phyloP scores from a whole-genome alignment of 2,113 vertebrate species.

The Arizona elegans region DNA sequence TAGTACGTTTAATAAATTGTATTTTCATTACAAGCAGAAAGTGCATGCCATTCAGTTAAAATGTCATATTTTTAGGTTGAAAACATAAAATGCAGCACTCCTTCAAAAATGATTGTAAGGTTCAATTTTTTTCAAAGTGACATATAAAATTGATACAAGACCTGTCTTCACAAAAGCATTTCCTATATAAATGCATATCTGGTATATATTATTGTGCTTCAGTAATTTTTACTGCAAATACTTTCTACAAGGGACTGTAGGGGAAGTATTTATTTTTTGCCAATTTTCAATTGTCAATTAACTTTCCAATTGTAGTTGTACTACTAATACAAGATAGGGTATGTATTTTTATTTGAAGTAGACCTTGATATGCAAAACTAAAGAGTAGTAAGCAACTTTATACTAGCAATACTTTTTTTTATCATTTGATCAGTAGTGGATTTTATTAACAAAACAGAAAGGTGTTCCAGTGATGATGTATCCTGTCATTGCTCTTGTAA shows the following conservation, averaged over 20 bases:
- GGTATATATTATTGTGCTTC: not conserved
- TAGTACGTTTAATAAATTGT: not conserved
- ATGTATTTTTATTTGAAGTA: not conserved
- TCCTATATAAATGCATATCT: not conserved
- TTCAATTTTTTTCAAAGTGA: not conserved
- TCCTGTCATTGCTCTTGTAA: not conserved
- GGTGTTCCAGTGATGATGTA: not conserved
- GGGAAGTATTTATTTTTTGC: not conserved
- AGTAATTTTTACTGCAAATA: not conserved
- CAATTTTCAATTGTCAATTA: not conserved
- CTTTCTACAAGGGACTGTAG: not conserved
- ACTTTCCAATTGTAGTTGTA: not conserved
- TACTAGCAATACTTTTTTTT: not conserved
- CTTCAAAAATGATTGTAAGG: not conserved
- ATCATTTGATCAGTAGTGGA: not conserved
- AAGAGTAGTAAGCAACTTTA: not conserved
- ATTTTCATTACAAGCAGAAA: constrained; percentile 9
- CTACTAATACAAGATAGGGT: not conserved
- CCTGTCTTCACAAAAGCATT: not conserved
- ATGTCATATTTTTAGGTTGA: not conserved
- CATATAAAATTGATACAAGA: not conserved
- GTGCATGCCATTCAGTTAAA: constrained; percentile 1
- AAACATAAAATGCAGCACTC: not conserved
- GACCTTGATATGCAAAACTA: not conserved
- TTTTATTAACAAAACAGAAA: constrained; percentile 4